A percentile compares a stretch with the other conserved stretches of the same genome.
phyloP scores from a whole-genome alignment of 2,113 vertebrate genomes.

The Eurystomus gularis region DNA sequence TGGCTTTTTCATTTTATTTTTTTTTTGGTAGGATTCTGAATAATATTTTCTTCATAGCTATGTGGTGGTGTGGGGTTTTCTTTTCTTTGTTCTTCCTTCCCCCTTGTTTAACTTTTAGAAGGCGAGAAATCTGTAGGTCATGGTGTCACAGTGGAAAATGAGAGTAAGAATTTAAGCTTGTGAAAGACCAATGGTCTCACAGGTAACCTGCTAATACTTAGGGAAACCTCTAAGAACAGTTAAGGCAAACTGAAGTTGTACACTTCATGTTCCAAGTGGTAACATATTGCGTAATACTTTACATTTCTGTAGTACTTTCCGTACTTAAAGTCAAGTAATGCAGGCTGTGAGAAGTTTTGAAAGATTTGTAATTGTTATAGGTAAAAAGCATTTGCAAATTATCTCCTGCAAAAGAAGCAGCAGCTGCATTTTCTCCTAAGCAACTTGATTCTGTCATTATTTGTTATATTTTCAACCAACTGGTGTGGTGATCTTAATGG shows the following conservation, averaged over 20 bases:
- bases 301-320: background rate
- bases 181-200: background rate
- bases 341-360: background rate
- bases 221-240: background rate
- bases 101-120: background rate
- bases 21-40: background rate
- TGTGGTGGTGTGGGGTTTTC: background rate
- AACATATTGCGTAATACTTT: background rate
- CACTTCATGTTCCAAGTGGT: background rate
- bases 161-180: background rate
- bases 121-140: background rate
- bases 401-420: background rate
- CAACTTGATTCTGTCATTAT: background rate
- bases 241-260: background rate
- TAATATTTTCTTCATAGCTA: background rate
- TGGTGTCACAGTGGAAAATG: background rate
- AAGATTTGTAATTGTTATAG: background rate
- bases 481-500: background rate
- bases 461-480: background rate
- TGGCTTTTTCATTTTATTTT: background rate
- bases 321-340: background rate
- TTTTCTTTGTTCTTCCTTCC: fast-evolving
- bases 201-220: background rate
- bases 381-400: background rate
- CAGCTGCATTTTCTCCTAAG: background rate